Conservation (phyloP, 2,888 invertebrate species). For the Diarsia mendica region DNA sequence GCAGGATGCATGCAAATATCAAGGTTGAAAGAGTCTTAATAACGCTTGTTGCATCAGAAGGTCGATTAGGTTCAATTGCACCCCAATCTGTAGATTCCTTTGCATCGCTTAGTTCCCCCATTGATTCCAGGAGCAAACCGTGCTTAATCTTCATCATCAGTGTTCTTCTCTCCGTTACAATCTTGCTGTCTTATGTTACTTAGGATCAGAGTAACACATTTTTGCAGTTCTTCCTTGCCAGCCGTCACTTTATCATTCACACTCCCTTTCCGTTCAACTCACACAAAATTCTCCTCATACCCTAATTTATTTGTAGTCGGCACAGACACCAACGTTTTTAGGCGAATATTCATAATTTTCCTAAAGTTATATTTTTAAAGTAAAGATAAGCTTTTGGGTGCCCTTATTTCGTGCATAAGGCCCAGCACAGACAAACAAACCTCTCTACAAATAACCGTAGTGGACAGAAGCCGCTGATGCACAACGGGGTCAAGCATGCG, state of each 20-base stretch:
- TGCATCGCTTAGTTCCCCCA: not conserved
- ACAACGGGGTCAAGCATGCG: slow-evolving; percentile 60
- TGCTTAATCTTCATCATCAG: not conserved
- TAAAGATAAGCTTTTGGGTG: not conserved
- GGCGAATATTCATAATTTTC: not conserved
- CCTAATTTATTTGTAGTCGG: not conserved
- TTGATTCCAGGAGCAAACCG: no score
- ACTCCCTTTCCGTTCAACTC: not conserved
- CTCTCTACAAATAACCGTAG: slow-evolving; percentile 26
- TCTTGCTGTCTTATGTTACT: not conserved
- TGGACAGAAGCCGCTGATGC: slow-evolving; percentile 53
- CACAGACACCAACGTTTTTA: not conserved
- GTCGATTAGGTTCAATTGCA: not conserved
- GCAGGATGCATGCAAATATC: not conserved
- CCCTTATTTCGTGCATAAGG: not conserved
- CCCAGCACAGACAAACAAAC: not conserved
- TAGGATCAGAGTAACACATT: not conserved
- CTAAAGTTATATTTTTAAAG: not conserved
- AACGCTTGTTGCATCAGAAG: not conserved
- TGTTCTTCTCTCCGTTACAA: no score
- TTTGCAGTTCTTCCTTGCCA: not conserved
- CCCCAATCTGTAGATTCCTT: not conserved
- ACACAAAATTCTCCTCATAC: not conserved
- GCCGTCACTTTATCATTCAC: not conserved
- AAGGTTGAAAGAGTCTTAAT: not conserved